Conservation (phyloP, 2,888 invertebrate genomes). For the Drosophila sordidapex region DNA sequence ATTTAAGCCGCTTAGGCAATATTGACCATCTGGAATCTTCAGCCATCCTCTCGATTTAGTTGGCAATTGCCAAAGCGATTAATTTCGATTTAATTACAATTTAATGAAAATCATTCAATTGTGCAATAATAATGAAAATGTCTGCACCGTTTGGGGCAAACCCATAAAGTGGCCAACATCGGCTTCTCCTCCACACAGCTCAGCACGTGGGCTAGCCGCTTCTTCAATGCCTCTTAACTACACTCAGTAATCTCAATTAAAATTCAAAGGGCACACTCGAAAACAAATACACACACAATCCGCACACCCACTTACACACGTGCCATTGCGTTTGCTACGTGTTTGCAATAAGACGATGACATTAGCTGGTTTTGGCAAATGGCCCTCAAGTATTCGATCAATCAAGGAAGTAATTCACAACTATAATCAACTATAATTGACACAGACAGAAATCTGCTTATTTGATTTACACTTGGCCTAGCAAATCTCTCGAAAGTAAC, state of each 20-base stretch:
- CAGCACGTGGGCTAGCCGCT: slow-evolving; percentile 17
- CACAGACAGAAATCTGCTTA: background rate
- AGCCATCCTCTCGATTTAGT: slow-evolving; percentile 8
- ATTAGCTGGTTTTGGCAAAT: background rate
- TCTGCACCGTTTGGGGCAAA: slow-evolving; percentile 45
- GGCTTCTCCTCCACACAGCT: background rate
- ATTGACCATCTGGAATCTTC: background rate
- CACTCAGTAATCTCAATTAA: slow-evolving; percentile 41
- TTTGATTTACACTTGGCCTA: background rate
- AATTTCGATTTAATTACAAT: slow-evolving; percentile 68
- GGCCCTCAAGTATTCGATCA: background rate
- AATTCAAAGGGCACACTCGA: slow-evolving; percentile 32
- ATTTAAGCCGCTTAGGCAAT: slow-evolving; percentile 47
- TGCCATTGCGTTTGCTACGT: background rate
- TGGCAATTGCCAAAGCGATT: slow-evolving; percentile 66
- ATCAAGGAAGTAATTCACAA: background rate
- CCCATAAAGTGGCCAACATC: slow-evolving; percentile 50
- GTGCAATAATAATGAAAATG: slow-evolving; percentile 73
- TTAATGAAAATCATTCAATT: slow-evolving; percentile 77
- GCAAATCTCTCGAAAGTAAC: background rate
- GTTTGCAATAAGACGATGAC: background rate
- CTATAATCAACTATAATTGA: background rate
- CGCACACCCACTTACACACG: slow-evolving; percentile 1
- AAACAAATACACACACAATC: background rate
- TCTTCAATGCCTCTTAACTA: slow-evolving; percentile 43